Evolutionary conservation across 2,797 vertebrate genomes (phyloP), one percentile per base, ranked within the genome.

Genomic region (Geotrypetes seraphini): DNA sequence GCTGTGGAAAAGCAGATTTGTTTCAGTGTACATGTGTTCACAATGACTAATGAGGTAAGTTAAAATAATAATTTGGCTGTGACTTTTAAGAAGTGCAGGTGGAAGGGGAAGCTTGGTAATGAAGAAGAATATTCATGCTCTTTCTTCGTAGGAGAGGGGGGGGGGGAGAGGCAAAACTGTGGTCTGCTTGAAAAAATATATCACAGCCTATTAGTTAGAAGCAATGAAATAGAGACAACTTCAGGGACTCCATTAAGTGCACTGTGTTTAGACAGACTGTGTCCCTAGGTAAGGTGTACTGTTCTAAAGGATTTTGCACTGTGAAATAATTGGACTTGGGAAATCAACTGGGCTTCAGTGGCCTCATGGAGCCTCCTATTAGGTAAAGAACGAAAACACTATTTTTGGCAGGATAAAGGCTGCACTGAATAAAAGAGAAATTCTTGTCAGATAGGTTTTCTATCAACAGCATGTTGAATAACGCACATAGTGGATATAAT

Each of bases 321-420:
- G 71, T 78, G 76, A 87, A 89, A 85, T 95, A 94, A 96, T 92
- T 96, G 90, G 91, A 66, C 84, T 81, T 84, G 92, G 91, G 89
- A 95, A 92, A 92, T 91, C 89, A 92, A 68, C 79, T 66, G 82
- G 84, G 86, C 87, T 94, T 82, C 87, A 78, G 74, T 53, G 68
- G 85, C 88, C 81, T 86, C 70, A 24, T 75, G 69, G 76, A 79
- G 82, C 71, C 80, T 83, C 84, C 76, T 77, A 40, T 51, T 33
- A 36, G 35, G 23, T 34, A 39, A 39, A 40, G 78, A 83, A 80
- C 66, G 55, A 73, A 73, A 72, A 60, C 46, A 65, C 65, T 56
- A 66, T 74, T 70, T 50, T 79, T 73, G 69, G 72, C 66, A 43
- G 28, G 45, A 43, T 47, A 42, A 69, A 63, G 49, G 39, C 44